These are phyloP conservation scores for Cinclus mexicanus DNA, from an alignment of 2,113 vertebrate genomes.

Conservation along the genomic window DNA sequence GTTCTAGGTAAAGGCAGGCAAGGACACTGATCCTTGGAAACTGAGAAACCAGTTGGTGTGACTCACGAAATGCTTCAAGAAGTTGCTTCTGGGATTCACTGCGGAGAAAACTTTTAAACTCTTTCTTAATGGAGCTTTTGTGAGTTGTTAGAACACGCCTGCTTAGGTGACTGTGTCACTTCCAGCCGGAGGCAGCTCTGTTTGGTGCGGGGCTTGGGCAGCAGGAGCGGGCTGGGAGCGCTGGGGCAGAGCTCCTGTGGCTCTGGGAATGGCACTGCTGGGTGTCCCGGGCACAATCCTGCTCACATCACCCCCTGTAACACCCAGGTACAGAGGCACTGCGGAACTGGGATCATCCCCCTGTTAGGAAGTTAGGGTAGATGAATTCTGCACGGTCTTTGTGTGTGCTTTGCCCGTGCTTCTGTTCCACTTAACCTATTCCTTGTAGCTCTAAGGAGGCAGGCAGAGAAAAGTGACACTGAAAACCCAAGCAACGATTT, in stretches of 20 bases:
- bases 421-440: not conserved
- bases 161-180: accelerated
- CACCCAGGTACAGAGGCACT: accelerated
- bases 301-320: accelerated
- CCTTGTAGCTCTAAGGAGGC: not conserved
- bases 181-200: accelerated
- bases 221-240: not conserved
- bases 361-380: not conserved
- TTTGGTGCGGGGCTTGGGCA: no score
- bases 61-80: not conserved
- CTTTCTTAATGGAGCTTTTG: not conserved
- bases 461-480: not conserved
- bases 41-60: not conserved
- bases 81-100: not conserved
- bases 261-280: not conserved
- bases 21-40: not conserved
- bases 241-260: not conserved
- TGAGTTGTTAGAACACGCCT: not conserved
- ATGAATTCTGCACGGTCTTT: not conserved
- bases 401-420: accelerated
- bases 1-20: not conserved
- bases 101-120: not conserved
- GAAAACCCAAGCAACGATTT: accelerated
- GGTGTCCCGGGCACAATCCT: no score
- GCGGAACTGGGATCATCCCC: accelerated